Percentiles rank a stretch among this genome's conserved stretches.
phyloP scores from a whole-genome alignment of 2,113 vertebrate species.

The Ascaphus truei region DNA sequence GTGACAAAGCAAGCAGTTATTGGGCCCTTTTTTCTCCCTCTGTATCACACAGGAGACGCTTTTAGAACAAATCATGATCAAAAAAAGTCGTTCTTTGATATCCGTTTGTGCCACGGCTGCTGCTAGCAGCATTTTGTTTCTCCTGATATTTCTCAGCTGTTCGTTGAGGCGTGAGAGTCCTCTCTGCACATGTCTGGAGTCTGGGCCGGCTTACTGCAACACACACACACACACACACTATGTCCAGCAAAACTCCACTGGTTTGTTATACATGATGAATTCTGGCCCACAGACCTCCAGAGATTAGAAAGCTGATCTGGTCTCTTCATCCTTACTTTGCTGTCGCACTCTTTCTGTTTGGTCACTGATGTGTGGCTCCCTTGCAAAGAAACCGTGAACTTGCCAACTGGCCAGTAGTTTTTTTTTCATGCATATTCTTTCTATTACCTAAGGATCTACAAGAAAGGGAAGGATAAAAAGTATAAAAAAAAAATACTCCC shows the following conservation, averaged over 20 bases:
- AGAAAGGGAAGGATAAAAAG: constrained; percentile 36
- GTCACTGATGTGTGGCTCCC: constrained; percentile 57
- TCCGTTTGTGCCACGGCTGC: constrained; percentile 51
- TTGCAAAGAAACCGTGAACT: constrained; percentile 45
- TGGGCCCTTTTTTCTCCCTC: constrained; percentile 55
- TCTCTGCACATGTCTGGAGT: constrained; percentile 56
- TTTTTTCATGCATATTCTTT: constrained; percentile 51
- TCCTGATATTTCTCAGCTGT: constrained; percentile 60
- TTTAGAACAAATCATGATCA: constrained; percentile 61
- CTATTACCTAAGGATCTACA: constrained; percentile 23
- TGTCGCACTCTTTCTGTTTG: constrained; percentile 54
- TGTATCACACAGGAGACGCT: constrained; percentile 44
- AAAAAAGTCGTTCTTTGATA: constrained; percentile 74
- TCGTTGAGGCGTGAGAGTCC: constrained; percentile 62
- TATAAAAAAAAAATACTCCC: neutral
- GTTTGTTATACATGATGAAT: constrained; percentile 59
- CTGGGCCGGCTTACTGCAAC: constrained; percentile 51
- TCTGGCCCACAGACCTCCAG: constrained; percentile 58
- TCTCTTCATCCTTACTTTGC: constrained; percentile 33
- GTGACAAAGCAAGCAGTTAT: constrained; percentile 51
- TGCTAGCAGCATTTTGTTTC: constrained; percentile 61
- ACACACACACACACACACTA: constrained; percentile 45
- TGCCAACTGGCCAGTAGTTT: constrained; percentile 38
- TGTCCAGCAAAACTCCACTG: constrained; percentile 50
- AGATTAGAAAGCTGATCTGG: constrained; percentile 55